phyloP scores from a whole-genome alignment of 2,888 invertebrate species.

The Ditylenchus weischeri region DNA sequence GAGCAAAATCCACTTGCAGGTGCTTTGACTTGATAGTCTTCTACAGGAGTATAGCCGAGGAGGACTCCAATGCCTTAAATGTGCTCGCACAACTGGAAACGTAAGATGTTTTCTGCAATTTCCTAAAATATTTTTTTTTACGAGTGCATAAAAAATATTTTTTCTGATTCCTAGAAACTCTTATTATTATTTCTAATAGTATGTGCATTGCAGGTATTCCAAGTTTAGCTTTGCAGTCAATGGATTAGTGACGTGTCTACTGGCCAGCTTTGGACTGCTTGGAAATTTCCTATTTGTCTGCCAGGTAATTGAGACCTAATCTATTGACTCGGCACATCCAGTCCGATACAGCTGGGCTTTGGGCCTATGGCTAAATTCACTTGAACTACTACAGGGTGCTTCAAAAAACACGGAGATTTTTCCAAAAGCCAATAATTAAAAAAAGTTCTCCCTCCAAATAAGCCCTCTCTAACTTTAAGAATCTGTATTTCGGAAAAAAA shows the following conservation, averaged over 20 bases:
- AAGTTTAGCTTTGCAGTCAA: slow-evolving; percentile 43
- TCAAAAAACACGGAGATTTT: not conserved
- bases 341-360: too few relatives aligned
- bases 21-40: slow-evolving; percentile 40
- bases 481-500: too few relatives aligned
- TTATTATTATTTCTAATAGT: not conserved
- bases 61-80: slow-evolving; percentile 33
- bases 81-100: slow-evolving; percentile 36
- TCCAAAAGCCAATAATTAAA: too few relatives aligned
- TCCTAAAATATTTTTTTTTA: not conserved
- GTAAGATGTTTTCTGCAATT: slow-evolving; percentile 17
- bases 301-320: slow-evolving; percentile 36
- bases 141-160: not conserved
- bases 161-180: too few relatives aligned
- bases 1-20: slow-evolving; percentile 18
- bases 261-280: slow-evolving; percentile 49
- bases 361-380: too few relatives aligned
- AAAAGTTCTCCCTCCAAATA: too few relatives aligned
- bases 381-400: too few relatives aligned
- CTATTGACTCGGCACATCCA: too few relatives aligned
- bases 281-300: slow-evolving; percentile 47
- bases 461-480: too few relatives aligned
- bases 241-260: slow-evolving; percentile 47
- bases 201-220: slow-evolving; percentile 31
- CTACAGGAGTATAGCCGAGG: slow-evolving; percentile 35